Percentiles rank a stretch among this genome's conserved stretches.
phyloP scores from a whole-genome alignment of 1,140 invertebrate genomes.

The Zaprionus davidi region DNA sequence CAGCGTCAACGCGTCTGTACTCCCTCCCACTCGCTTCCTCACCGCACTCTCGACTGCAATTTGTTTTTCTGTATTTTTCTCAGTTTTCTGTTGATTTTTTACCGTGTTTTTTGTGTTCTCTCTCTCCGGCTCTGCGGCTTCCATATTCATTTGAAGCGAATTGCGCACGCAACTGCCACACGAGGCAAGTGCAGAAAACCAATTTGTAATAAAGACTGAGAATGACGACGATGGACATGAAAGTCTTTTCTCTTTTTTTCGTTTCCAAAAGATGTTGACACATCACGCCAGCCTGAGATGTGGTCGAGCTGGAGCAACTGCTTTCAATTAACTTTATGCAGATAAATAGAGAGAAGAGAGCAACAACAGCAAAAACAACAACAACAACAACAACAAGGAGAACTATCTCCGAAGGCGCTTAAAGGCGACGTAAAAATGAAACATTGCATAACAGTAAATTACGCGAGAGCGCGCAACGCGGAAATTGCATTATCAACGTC shows the following conservation, averaged over 20 bases:
- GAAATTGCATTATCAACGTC: constrained; percentile 83
- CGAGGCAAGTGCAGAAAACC: constrained; percentile 75
- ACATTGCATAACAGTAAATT: constrained; percentile 81
- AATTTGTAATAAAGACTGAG: constrained; percentile 82
- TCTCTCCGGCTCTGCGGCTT: constrained; percentile 27
- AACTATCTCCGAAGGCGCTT: constrained; percentile 42
- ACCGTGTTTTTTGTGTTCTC: constrained; percentile 19
- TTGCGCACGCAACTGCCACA: constrained; percentile 70
- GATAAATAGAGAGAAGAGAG: constrained; percentile 72
- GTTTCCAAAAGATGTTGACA: constrained; percentile 70
- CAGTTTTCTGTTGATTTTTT: constrained; percentile 18
- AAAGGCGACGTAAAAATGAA: constrained; percentile 64
- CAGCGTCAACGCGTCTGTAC: constrained; percentile 1
- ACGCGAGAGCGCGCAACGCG: constrained; percentile 44
- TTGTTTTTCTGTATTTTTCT: constrained; percentile 44
- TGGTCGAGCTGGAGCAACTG: constrained; percentile 50
- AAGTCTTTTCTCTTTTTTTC: constrained; percentile 56
- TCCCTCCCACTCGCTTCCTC: not conserved
- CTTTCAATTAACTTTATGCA: constrained; percentile 80
- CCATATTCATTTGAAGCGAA: constrained; percentile 79
- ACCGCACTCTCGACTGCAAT: constrained; percentile 36
- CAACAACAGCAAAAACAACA: constrained; percentile 36
- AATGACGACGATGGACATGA: constrained; percentile 58
- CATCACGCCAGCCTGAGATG: constrained; percentile 62
- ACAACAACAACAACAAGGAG: constrained; percentile 33